Percentiles rank a stretch among this genome's conserved stretches.
Conservation (phyloP, 2,888 invertebrate genomes). For the Dichetophora obliterata region DNA sequence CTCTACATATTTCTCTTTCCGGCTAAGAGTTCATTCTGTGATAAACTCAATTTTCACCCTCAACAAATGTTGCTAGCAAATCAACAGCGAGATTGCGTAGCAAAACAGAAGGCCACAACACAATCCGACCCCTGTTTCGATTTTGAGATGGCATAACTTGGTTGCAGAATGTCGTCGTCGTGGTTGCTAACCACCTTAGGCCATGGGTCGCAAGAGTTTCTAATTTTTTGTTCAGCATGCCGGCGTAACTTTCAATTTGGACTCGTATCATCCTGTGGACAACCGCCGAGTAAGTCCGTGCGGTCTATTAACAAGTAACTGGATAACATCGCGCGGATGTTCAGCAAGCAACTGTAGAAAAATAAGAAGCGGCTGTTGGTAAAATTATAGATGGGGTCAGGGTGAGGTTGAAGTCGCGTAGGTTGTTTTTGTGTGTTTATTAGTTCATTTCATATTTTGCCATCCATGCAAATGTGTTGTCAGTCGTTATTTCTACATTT, state of each 20-base stretch:
- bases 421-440: conserved; percentile 7
- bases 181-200: background rate
- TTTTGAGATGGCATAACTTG: background rate
- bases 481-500: conserved; percentile 5
- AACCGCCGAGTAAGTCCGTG: conserved; percentile 5
- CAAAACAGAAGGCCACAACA: background rate
- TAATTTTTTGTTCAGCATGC: background rate
- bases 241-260: conserved; percentile 34
- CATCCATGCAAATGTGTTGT: conserved; percentile 16
- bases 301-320: conserved; percentile 36
- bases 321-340: conserved; percentile 17
- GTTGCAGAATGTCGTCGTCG: background rate
- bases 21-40: background rate
- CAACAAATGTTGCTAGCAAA: conserved; percentile 7
- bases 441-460: conserved; percentile 12
- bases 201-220: background rate
- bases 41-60: conserved; percentile 13
- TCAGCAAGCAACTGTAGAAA: background rate
- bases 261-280: conserved; percentile 14
- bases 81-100: background rate
- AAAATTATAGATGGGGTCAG: background rate
- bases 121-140: background rate
- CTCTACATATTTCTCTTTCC: background rate
- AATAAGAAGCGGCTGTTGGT: background rate
- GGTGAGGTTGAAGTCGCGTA: background rate